Percentiles rank a stretch among this genome's conserved stretches.
Evolutionary conservation across 2,113 vertebrate species (phyloP).

Genomic region (Spea multiplicata): DNA sequence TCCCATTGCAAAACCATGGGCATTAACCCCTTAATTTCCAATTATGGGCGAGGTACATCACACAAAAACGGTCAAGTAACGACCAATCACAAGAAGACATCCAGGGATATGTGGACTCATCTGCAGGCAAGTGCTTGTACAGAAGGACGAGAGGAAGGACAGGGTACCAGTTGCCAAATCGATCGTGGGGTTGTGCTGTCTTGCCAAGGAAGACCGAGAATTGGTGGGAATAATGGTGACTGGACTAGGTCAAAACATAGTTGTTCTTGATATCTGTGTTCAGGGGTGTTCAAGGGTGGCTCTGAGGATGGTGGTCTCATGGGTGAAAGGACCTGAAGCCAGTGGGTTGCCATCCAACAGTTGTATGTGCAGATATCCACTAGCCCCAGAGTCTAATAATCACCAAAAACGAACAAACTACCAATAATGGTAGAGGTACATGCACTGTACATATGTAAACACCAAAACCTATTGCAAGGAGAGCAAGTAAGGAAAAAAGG

Average conservation of each 20-base stretch:
- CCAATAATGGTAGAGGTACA: no score
- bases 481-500: no score
- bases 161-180: neutral
- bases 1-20: no score
- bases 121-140: neutral
- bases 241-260: neutral
- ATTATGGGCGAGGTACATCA: no score
- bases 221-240: neutral
- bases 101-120: neutral
- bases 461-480: no score
- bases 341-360: neutral
- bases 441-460: no score
- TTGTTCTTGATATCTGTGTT: neutral
- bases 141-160: no score
- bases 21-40: no score
- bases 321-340: neutral
- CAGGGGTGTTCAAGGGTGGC: neutral
- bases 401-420: no score
- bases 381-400: neutral
- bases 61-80: no score
- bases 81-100: neutral
- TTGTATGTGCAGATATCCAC: neutral
- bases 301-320: neutral
- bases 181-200: no score
- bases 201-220: neutral